A percentile compares a stretch with the other conserved stretches of the same genome.
Evolutionary conservation across 2,888 invertebrate genomes (phyloP).

Genomic region (Odontocerum albicorne): DNA sequence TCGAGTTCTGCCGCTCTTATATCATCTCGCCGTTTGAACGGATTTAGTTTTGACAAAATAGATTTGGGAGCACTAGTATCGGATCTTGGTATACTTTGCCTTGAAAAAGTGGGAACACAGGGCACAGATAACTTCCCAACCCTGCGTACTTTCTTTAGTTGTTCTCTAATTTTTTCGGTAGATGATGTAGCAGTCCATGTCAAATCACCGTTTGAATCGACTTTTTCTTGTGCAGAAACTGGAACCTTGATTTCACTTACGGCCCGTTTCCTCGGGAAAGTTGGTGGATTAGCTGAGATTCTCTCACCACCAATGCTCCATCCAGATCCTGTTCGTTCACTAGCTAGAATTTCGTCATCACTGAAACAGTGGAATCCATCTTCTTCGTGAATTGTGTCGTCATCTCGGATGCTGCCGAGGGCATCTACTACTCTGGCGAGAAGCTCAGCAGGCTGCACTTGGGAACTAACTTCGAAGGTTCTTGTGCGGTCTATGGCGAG

Average conservation of each 20-base stretch:
- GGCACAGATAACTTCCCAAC: slow-evolving; percentile 31
- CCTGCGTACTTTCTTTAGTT: slow-evolving; percentile 11
- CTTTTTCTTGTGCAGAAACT: slow-evolving; percentile 37
- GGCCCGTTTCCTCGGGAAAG: slow-evolving; percentile 58
- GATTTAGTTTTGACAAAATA: slow-evolving; percentile 26
- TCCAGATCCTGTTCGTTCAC: slow-evolving; percentile 56
- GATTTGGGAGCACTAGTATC: slow-evolving; percentile 9
- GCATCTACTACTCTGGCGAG: slow-evolving; percentile 78
- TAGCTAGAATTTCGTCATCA: slow-evolving; percentile 73
- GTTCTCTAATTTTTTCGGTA: slow-evolving; percentile 59
- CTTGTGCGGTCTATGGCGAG: slow-evolving; percentile 76
- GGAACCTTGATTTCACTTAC: slow-evolving; percentile 59
- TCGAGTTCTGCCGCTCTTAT: slow-evolving; percentile 6
- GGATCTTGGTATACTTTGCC: slow-evolving; percentile 5
- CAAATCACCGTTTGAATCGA: slow-evolving; percentile 54
- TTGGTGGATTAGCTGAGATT: slow-evolving; percentile 44
- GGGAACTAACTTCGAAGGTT: slow-evolving; percentile 71
- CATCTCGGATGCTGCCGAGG: slow-evolving; percentile 62
- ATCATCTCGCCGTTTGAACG: slow-evolving; percentile 20
- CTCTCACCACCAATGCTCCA: slow-evolving; percentile 60
- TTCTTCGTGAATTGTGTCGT: slow-evolving; percentile 47
- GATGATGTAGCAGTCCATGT: slow-evolving; percentile 73
- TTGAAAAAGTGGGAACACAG: slow-evolving; percentile 15
- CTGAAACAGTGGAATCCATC: slow-evolving; percentile 69
- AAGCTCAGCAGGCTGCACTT: slow-evolving; percentile 75